Evolutionary conservation across 1,140 invertebrate species (phyloP).

Genomic region (Trichonephila clavipes): DNA sequence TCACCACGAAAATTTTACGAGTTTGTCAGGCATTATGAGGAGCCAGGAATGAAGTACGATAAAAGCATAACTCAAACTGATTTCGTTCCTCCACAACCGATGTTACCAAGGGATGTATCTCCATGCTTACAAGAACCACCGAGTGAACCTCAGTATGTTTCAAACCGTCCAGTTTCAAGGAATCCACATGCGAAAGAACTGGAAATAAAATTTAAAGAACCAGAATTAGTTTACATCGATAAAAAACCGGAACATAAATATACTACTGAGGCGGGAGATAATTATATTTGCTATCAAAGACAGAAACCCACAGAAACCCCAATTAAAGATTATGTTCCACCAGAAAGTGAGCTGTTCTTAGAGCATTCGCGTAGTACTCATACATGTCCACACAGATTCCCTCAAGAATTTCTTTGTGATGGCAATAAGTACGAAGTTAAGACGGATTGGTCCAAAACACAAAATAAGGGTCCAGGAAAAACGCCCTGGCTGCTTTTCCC

Average conservation of each 20-base stretch:
- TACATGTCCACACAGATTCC: not conserved
- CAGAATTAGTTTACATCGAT: slow-evolving; percentile 15
- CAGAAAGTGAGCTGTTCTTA: not conserved
- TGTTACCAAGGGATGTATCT: slow-evolving; percentile 13
- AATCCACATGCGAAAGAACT: slow-evolving; percentile 41
- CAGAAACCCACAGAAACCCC: not conserved
- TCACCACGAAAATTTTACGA: not conserved
- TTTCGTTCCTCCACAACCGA: slow-evolving; percentile 48
- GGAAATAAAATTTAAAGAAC: not conserved
- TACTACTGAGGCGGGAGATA: slow-evolving; percentile 34
- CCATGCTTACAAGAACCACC: slow-evolving; percentile 1
- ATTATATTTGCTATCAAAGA: slow-evolving; percentile 51
- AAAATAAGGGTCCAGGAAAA: not conserved
- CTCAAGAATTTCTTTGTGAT: not conserved
- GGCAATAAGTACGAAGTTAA: not conserved
- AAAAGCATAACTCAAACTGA: slow-evolving; percentile 62
- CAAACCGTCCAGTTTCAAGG: not conserved
- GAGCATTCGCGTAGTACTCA: not conserved
- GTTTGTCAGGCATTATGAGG: slow-evolving; percentile 38
- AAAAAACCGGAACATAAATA: not conserved
- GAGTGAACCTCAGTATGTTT: not conserved
- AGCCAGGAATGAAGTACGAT: slow-evolving; percentile 65
- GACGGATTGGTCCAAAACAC: not conserved
- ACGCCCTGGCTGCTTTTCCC: not conserved
- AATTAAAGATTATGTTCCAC: not conserved